Base-by-base conservation (phyloP, 2,113 vertebrate genomes). In the Psilopogon haemacephalus region DNA sequence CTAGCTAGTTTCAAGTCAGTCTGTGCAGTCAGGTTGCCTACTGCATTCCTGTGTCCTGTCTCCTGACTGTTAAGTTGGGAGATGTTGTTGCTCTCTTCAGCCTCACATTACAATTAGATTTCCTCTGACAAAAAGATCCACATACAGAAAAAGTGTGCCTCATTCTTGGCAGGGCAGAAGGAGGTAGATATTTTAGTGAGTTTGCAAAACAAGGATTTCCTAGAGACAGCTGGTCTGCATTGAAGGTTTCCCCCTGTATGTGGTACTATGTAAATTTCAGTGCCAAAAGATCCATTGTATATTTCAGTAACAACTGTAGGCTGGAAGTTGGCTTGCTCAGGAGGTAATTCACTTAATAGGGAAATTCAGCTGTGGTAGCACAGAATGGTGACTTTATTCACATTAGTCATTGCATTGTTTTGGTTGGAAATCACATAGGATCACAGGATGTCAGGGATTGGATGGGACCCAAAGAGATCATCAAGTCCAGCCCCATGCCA, bases 121-220 rank as follows among this genome's bases (percentile, higher is more conserved):
- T 52, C 26, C n/a, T 42, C n/a, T 54, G 44, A 23, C 35, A 90
- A 46, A 69, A 56, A 78, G 42, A 42, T 19, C 48, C 32, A 17
- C 0, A 1, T 59, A 33, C 14, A 35, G 62, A 58, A 82, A 83
- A 73, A 26, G 15, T 0, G 0, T 38, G n/a, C 27, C 7, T 26
- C 5, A 0, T 63, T 70, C 38, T 77, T 78, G 35, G 35, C 33
- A 40, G 30, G 26, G 50, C 26, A 59, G 38, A 38, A 80, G 42
- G 48, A 37, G 20, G 35, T 46, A 26, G 50, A 15, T 74, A 59
- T 59, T 83, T 73, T 52, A 28, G 28, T 74, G 35, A 69, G 28
- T 38, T 58, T 52, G 30, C 62, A 11, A 54, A 85, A 27, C 8
- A 27, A 23, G 15, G 23, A 32, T 64, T 65, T 85, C 64, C 62